phyloP scores from a whole-genome alignment of 2,888 invertebrate genomes.

The Trissolcus japonicus region DNA sequence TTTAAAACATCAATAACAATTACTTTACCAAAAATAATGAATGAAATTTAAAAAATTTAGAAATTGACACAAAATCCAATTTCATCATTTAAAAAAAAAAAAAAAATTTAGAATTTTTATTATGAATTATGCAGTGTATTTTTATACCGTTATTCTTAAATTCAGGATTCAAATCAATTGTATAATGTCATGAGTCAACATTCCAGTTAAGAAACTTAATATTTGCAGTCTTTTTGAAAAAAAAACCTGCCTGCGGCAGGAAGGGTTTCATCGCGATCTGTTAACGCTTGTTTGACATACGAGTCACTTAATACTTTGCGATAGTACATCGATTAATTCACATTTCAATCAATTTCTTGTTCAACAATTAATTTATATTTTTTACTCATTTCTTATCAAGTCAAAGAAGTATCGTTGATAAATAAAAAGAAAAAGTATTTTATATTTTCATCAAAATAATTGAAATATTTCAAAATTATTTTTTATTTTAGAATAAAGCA shows the following conservation, averaged over 20 bases:
- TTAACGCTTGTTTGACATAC: constrained; percentile 37
- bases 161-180: not conserved
- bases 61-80: too few species aligned
- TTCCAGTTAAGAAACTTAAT: constrained; percentile 44
- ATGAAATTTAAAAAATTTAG: too few species aligned
- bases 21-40: too few species aligned
- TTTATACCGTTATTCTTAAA: not conserved
- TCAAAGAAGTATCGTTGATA: too few species aligned
- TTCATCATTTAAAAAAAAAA: too few species aligned
- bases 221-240: constrained; percentile 36
- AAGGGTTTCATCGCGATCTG: constrained; percentile 43
- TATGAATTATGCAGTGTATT: not conserved
- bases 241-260: constrained; percentile 37
- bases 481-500: too few species aligned
- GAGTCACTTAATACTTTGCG: constrained; percentile 39
- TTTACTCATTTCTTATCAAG: constrained; percentile 3
- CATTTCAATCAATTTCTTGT: not conserved
- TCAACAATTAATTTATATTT: not conserved
- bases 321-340: constrained; percentile 25
- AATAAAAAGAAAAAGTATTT: too few species aligned
- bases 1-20: too few species aligned
- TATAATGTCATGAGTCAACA: constrained; percentile 31
- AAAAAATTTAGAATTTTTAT: too few species aligned
- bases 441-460: too few species aligned
- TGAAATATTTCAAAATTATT: too few species aligned